These are phyloP conservation scores for Lagenorhynchus albirostris DNA, from an alignment of 2,113 vertebrate species.

Conservation along the genomic window DNA sequence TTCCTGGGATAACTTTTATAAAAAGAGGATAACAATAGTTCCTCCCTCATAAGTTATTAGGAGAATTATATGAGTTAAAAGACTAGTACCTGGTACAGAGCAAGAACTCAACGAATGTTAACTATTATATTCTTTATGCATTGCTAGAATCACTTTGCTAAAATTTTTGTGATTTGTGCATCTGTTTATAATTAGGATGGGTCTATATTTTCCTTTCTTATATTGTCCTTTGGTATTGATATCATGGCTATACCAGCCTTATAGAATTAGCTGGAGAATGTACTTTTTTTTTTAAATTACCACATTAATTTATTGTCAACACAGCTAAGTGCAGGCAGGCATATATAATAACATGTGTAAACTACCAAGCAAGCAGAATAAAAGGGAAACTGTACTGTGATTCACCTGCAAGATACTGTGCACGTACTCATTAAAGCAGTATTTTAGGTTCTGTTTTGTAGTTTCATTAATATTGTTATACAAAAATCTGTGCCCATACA, in stretches of 20 bases:
- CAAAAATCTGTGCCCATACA: not conserved
- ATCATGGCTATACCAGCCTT: not conserved
- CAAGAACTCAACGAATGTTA: not conserved
- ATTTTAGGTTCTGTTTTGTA: not conserved
- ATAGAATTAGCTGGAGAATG: not conserved
- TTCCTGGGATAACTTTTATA: slow-evolving; percentile 1
- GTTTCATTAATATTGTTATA: not conserved
- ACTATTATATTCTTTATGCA: not conserved
- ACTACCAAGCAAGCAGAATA: not conserved
- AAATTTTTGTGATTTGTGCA: not conserved
- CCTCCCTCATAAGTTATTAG: not conserved
- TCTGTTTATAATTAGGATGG: not conserved
- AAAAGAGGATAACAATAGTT: not conserved
- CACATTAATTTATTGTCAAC: slow-evolving; percentile 50
- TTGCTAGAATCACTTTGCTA: not conserved
- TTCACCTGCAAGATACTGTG: not conserved
- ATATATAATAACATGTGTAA: slow-evolving; percentile 32
- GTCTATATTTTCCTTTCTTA: not conserved
- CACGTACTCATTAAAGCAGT: not conserved
- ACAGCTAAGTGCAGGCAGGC: slow-evolving; percentile 23
- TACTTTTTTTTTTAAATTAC: slow-evolving; percentile 38
- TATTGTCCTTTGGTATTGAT: not conserved
- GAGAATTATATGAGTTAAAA: not conserved
- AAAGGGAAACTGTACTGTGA: not conserved
- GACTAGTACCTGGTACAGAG: not conserved